Conservation (phyloP, 1,140 invertebrate species). For the Streblospio benedicti region DNA sequence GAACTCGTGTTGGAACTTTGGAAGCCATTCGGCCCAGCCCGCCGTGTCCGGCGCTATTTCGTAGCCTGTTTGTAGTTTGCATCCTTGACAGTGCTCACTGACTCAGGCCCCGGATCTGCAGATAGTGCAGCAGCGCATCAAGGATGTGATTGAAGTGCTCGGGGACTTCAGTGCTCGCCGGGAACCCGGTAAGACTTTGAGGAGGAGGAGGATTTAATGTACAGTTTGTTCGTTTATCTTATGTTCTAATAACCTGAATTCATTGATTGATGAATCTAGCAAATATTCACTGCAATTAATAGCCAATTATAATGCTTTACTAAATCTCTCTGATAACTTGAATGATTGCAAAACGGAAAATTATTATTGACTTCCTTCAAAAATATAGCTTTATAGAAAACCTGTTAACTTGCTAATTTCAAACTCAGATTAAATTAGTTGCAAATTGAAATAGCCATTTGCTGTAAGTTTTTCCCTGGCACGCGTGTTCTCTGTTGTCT, state of each 20-base stretch:
- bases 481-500: too few species aligned
- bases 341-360: neutral
- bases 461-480: too few species aligned
- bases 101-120: slow-evolving; percentile 58
- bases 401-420: too few species aligned
- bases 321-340: slow-evolving; percentile 13
- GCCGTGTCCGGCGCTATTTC: too few species aligned
- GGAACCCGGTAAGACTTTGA: slow-evolving; percentile 56
- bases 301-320: neutral
- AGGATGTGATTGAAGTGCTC: slow-evolving; percentile 77
- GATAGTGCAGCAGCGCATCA: slow-evolving; percentile 80
- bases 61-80: slow-evolving; percentile 1
- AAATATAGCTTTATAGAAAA: too few species aligned
- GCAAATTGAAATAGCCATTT: too few species aligned
- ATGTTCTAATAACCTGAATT: neutral
- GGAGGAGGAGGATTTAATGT: neutral
- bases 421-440: too few species aligned
- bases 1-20: neutral
- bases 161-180: slow-evolving; percentile 77
- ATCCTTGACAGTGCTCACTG: slow-evolving; percentile 30
- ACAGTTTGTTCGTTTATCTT: neutral
- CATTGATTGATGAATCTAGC: neutral
- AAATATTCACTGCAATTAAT: slow-evolving; percentile 2
- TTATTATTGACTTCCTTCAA: too few species aligned
- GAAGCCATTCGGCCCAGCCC: too few species aligned